Evolutionary conservation across 2,888 invertebrate species (phyloP).

Genomic region (Cabera pusaria): DNA sequence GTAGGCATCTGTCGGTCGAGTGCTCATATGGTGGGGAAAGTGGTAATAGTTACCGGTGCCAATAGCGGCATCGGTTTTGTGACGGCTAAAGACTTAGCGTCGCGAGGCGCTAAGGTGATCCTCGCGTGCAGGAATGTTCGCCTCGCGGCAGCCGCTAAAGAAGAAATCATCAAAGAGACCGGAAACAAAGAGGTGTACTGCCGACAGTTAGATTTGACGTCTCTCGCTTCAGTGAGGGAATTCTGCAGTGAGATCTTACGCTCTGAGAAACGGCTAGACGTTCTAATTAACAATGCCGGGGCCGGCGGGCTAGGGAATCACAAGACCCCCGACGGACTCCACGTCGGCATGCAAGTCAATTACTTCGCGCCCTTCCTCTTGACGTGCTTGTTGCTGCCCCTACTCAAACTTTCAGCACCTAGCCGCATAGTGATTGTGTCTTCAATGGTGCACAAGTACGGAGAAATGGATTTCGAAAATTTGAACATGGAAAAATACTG

Average conservation of each 20-base stretch:
- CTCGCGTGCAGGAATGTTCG: constrained; percentile 74
- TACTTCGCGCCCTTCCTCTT: constrained; percentile 89
- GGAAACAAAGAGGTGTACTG: constrained; percentile 63
- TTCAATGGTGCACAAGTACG: constrained; percentile 81
- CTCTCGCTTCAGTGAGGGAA: constrained; percentile 73
- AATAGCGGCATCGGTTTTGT: constrained; percentile 80
- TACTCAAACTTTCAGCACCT: constrained; percentile 81
- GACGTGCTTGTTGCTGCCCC: constrained; percentile 83
- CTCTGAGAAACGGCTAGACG: constrained; percentile 76
- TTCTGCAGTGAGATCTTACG: constrained; percentile 82
- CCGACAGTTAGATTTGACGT: constrained; percentile 67
- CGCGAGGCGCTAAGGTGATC: constrained; percentile 76
- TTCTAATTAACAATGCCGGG: constrained; percentile 85
- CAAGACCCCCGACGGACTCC: constrained; percentile 86
- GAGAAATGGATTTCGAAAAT: constrained; percentile 70
- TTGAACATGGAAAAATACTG: constrained; percentile 78
- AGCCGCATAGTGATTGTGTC: constrained; percentile 87
- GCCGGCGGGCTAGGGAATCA: constrained; percentile 71
- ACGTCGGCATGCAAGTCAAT: constrained; percentile 88
- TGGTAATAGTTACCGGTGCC: constrained; percentile 72
- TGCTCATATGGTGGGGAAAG: constrained; percentile 75
- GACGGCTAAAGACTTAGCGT: constrained; percentile 77
- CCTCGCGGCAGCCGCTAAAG: constrained; percentile 60
- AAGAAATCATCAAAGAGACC: constrained; percentile 61
- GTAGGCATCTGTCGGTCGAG: constrained; percentile 66